Evolutionary conservation across 2,888 invertebrate species (phyloP).

Genomic region (Dioctria rufipes): DNA sequence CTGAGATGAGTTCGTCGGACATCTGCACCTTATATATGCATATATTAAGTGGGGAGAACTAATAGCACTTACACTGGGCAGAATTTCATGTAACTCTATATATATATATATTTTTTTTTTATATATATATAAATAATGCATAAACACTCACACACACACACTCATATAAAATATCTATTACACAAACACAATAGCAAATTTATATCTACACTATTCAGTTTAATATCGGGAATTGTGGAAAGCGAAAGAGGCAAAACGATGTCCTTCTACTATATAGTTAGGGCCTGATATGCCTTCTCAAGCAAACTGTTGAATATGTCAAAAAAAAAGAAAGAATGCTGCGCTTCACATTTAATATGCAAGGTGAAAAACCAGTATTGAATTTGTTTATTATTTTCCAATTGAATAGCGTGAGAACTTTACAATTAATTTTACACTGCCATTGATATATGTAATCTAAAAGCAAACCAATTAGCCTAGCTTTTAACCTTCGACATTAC

Average conservation of each 20-base stretch:
- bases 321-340: background rate
- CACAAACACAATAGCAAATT: constrained; percentile 30
- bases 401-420: background rate
- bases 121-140: constrained; percentile 21
- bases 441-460: background rate
- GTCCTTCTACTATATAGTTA: constrained; percentile 5
- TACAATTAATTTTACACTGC: background rate
- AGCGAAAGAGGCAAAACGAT: background rate
- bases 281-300: constrained; percentile 13
- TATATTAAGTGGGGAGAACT: background rate
- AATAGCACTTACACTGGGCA: background rate
- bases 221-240: background rate
- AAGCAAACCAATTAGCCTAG: background rate
- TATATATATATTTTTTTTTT: too few species aligned
- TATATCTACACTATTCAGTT: background rate
- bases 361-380: background rate
- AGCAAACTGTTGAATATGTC: constrained; percentile 52
- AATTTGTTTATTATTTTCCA: constrained; percentile 12
- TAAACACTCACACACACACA: constrained; percentile 29
- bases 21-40: background rate
- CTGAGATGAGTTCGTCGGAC: background rate
- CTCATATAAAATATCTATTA: constrained; percentile 11
- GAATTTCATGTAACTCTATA: background rate
- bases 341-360: constrained; percentile 17
- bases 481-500: background rate